Conservation (phyloP, 2,888 invertebrate species). For the Stenchaetothrips biformis region DNA sequence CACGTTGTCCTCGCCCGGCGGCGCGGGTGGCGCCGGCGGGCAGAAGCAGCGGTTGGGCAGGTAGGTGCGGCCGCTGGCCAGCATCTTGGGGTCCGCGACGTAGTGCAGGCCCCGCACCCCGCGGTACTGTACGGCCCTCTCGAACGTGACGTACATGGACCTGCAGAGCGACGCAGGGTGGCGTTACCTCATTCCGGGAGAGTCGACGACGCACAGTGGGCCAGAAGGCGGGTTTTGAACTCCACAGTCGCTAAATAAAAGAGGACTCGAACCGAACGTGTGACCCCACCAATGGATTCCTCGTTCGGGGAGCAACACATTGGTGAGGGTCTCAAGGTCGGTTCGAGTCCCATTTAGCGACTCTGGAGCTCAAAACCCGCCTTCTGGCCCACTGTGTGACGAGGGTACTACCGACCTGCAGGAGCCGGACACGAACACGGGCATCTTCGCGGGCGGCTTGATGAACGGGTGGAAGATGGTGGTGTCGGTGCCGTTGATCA, state of each 20-base stretch:
- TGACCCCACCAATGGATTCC: no score
- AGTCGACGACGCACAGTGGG: no score
- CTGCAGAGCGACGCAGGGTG: background rate
- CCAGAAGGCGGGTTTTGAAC: no score
- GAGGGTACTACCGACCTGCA: slow-evolving; percentile 12
- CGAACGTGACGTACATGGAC: slow-evolving; percentile 26
- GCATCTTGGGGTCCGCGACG: slow-evolving; percentile 18
- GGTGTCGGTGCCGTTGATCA: slow-evolving; percentile 24
- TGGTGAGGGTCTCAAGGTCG: no score
- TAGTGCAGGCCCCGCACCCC: slow-evolving; percentile 13
- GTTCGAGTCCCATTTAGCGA: no score
- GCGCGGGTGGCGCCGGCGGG: background rate
- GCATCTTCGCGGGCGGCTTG: slow-evolving; percentile 26
- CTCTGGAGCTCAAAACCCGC: no score
- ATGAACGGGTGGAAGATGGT: slow-evolving; percentile 29
- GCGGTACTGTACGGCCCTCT: background rate
- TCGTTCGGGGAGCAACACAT: no score
- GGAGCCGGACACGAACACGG: slow-evolving; percentile 28
- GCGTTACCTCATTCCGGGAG: background rate
- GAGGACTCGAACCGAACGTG: no score
- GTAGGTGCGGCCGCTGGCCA: slow-evolving; percentile 10
- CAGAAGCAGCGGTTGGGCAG: slow-evolving; percentile 10
- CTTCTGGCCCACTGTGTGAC: no score
- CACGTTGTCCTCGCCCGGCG: background rate
- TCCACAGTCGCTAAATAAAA: no score